Percentiles rank a stretch among this genome's conserved stretches.
These are phyloP conservation scores for Embidobia sp. DNA, from an alignment of 2,888 invertebrate species.

Conservation along the genomic window DNA sequence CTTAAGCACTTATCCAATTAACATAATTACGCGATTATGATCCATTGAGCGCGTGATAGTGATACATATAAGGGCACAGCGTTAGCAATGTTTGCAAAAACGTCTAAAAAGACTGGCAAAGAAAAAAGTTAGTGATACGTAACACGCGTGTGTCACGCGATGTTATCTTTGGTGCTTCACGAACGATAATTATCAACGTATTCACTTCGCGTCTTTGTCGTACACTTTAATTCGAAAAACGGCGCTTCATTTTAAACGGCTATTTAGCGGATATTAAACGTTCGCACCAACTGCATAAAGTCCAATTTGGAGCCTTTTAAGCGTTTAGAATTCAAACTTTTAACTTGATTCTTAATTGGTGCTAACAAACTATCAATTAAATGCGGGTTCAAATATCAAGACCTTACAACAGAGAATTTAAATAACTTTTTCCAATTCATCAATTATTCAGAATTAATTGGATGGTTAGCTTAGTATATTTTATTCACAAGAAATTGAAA, in stretches of 20 bases:
- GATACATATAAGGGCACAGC: slow-evolving; percentile 63
- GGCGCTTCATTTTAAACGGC: not conserved
- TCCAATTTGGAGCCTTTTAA: too few species aligned
- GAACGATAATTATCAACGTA: slow-evolving; percentile 76
- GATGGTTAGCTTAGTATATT: too few species aligned
- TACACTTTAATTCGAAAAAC: not conserved
- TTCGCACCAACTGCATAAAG: too few species aligned
- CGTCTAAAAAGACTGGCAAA: slow-evolving; percentile 43
- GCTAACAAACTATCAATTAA: too few species aligned
- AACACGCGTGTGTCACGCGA: slow-evolving; percentile 72
- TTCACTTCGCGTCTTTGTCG: slow-evolving; percentile 68
- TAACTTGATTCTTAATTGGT: too few species aligned
- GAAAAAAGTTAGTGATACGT: slow-evolving; percentile 62
- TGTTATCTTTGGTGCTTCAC: slow-evolving; percentile 72
- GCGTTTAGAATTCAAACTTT: too few species aligned
- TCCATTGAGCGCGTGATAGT: slow-evolving; percentile 62
- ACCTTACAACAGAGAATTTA: too few species aligned
- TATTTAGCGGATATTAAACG: too few species aligned
- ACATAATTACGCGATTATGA: slow-evolving; percentile 80
- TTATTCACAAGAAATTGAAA: too few species aligned
- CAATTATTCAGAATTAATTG: too few species aligned
- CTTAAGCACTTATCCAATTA: slow-evolving; percentile 79
- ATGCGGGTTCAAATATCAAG: too few species aligned
- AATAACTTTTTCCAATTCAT: too few species aligned
- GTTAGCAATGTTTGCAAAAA: slow-evolving; percentile 67